A percentile compares a stretch with the other conserved stretches of the same genome.
Conservation (phyloP, 2,888 invertebrate genomes). For the Agrochola lota region DNA sequence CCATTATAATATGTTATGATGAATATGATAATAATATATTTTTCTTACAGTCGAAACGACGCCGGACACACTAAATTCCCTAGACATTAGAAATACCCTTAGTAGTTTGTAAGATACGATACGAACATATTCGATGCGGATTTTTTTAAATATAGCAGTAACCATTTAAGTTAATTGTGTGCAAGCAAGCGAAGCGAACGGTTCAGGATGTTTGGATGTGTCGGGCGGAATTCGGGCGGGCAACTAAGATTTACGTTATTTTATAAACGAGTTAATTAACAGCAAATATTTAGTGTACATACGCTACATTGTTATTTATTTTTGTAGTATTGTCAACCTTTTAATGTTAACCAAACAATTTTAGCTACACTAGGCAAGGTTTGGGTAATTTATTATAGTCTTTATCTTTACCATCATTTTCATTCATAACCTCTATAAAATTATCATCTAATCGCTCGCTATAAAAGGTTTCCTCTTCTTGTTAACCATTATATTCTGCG, state of each 20-base stretch:
- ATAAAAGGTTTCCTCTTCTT: background rate
- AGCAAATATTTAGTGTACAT: slow-evolving; percentile 19
- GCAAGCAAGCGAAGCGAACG: slow-evolving; percentile 46
- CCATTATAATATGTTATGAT: too few species aligned
- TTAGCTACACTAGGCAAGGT: background rate
- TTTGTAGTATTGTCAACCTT: slow-evolving; percentile 15
- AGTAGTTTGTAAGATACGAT: background rate
- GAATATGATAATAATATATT: too few species aligned
- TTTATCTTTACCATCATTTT: background rate
- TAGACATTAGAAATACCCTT: too few species aligned
- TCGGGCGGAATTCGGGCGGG: slow-evolving; percentile 37
- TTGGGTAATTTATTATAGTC: background rate
- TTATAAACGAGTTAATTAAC: slow-evolving; percentile 44
- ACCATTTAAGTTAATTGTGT: slow-evolving; percentile 49
- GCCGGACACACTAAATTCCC: too few species aligned
- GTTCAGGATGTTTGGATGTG: slow-evolving; percentile 52
- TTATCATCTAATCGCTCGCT: background rate
- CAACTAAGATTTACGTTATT: slow-evolving; percentile 41
- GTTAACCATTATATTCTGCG: background rate
- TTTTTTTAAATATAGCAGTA: slow-evolving; percentile 24
- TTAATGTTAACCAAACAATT: background rate
- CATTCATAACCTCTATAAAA: background rate
- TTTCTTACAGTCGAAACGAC: too few species aligned
- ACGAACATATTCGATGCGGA: background rate
- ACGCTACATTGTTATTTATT: background rate